Conservation (phyloP, 2,888 invertebrate genomes). For the Andricus quercusramuli region DNA sequence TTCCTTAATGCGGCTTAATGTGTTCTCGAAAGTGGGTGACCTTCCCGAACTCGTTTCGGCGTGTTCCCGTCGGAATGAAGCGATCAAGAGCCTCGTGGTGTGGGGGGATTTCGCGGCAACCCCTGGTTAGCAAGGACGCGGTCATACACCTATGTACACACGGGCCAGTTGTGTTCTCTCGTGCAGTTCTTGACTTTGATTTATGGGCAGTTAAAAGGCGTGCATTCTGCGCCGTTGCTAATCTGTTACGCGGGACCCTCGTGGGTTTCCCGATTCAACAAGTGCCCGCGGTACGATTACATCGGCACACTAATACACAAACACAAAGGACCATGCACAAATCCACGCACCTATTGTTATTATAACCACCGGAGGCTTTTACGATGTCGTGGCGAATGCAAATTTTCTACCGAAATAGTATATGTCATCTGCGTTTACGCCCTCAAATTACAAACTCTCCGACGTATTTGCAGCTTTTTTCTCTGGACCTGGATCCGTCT, state of each 20-base stretch:
- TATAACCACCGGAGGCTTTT: background rate
- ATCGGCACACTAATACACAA: conserved; percentile 41
- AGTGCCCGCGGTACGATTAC: conserved; percentile 58
- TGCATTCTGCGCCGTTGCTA: conserved; percentile 68
- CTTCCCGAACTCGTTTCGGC: background rate
- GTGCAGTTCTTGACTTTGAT: conserved; percentile 68
- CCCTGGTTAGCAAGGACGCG: conserved; percentile 8
- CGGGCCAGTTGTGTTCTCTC: background rate
- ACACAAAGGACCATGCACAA: conserved; percentile 50
- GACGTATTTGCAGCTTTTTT: background rate
- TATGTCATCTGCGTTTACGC: conserved; percentile 11
- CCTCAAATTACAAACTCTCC: conserved; percentile 22
- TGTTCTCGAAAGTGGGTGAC: background rate
- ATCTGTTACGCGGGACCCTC: conserved; percentile 70
- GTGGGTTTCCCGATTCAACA: conserved; percentile 62
- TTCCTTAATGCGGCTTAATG: background rate
- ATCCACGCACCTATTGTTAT: background rate
- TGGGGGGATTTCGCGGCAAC: background rate
- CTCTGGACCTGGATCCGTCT: background rate
- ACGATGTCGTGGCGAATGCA: conserved; percentile 37
- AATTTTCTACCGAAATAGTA: conserved; percentile 50
- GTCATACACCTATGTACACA: conserved; percentile 2
- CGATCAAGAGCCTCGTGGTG: conserved; percentile 4
- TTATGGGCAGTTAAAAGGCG: conserved; percentile 72
- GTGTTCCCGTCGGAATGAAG: conserved; percentile 2